Evolutionary conservation across 2,797 vertebrate species (phyloP).

Genomic region (Buceros bicornis): DNA sequence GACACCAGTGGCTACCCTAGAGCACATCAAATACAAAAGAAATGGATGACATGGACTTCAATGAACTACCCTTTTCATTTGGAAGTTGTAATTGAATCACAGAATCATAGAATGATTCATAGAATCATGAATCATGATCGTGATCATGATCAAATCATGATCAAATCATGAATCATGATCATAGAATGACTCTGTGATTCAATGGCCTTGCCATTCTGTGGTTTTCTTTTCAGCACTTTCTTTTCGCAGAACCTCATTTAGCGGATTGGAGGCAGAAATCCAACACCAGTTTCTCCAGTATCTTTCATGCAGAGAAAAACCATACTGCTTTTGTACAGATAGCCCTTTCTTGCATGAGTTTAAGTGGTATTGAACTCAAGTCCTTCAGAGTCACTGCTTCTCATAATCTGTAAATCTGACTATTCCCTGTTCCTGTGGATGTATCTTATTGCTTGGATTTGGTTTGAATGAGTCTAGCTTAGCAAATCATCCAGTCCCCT

Average conservation of each 20-base stretch:
- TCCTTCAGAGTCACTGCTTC: not conserved
- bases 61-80: not conserved
- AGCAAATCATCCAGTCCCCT: not conserved
- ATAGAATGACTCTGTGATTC: too few relatives aligned
- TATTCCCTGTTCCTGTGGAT: not conserved
- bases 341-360: not conserved
- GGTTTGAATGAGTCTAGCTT: not conserved
- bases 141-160: too few relatives aligned
- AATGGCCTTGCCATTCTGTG: not conserved
- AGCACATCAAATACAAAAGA: not conserved
- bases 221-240: not conserved
- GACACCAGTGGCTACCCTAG: not conserved
- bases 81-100: not conserved
- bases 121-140: too few relatives aligned
- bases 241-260: not conserved
- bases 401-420: not conserved
- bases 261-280: not conserved
- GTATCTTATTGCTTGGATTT: not conserved
- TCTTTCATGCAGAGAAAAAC: not conserved
- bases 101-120: too few relatives aligned
- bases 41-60: not conserved
- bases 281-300: not conserved
- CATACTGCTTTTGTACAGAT: not conserved
- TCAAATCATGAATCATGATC: too few relatives aligned
- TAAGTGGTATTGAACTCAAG: not conserved